Evolutionary conservation across 2,797 vertebrate species (phyloP), one percentile per base, ranked within the genome.

Genomic region (Sphenodon punctatus): DNA sequence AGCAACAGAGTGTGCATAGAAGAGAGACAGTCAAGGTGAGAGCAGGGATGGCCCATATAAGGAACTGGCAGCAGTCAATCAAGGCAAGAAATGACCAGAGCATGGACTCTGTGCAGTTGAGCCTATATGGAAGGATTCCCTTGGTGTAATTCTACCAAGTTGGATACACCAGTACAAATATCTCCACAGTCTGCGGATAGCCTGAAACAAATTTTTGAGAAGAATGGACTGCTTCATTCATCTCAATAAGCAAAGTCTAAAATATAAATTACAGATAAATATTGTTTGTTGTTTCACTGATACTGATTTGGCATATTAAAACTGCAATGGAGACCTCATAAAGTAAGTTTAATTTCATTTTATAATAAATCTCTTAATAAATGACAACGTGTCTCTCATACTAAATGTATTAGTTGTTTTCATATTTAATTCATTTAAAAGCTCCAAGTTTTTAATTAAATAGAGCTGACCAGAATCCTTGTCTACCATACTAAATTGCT

Each of bases 301-400:
- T 77, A n/a, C 32, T 25, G 58, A 80, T 25, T 55, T 30, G 7
- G 34, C n/a, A 67, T 41, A 45, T 66, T 49, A 69, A 58, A 58
- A 23, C 51, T 48, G 38, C 27, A 53, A 58, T 41, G 22, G 16
- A 38, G 65, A 30, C 25, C 42, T 10, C 7, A 41, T 71, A 32
- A 34, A 34, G 60, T 72, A 39, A 51, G 78, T 55, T 5, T 63
- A 13, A 36, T 69, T 53, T 70, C 70, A 32, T 27, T n/a, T n/a
- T n/a, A n/a, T n/a, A n/a, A n/a, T n/a, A n/a, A n/a, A n/a, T 78
- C 22, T 64, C 66, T 68, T 60, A 80, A 60, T 66, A 60, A 73
- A 51, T 36, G 56, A 32, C 13, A 25, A 8, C 49, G 41, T 7
- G 30, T 36, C n/a, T 19, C 15, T n/a, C 46, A 48, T 55, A 9